Conservation (phyloP, 2,888 invertebrate species). For the Plagiodera versicolora region DNA sequence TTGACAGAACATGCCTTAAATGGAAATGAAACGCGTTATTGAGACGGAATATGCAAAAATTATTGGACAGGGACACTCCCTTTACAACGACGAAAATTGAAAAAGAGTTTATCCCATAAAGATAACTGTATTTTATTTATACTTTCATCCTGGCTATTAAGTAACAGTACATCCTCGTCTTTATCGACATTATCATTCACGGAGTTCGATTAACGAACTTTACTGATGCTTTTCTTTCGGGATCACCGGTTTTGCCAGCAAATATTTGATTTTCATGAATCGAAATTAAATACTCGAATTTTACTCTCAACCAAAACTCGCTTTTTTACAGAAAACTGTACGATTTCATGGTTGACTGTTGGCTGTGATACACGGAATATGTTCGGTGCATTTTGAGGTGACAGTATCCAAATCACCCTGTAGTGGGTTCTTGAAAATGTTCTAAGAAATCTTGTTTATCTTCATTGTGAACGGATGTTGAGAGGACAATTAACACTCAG, state of each 20-base stretch:
- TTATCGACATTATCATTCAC: background rate
- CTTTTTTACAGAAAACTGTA: too few relatives aligned
- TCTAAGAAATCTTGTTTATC: slow-evolving; percentile 18
- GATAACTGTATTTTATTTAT: background rate
- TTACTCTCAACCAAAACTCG: too few relatives aligned
- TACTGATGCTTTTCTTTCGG: background rate
- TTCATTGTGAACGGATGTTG: slow-evolving; percentile 23
- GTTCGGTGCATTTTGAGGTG: too few relatives aligned
- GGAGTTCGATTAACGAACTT: background rate
- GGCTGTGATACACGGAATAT: too few relatives aligned
- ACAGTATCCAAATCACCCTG: background rate
- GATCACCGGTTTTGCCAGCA: too few relatives aligned
- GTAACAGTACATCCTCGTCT: background rate
- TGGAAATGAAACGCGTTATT: slow-evolving; percentile 22
- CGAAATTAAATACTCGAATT: too few relatives aligned
- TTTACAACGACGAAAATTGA: slow-evolving; percentile 9
- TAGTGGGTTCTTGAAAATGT: background rate
- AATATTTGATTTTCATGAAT: too few relatives aligned
- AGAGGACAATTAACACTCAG: slow-evolving; percentile 17
- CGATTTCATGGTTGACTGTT: too few relatives aligned
- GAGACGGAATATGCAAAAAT: slow-evolving; percentile 25
- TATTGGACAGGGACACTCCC: slow-evolving; percentile 22
- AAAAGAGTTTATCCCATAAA: background rate
- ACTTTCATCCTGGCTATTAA: background rate
- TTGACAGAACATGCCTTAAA: slow-evolving; percentile 18